A percentile compares a stretch with the other conserved stretches of the same genome.
phyloP scores from a whole-genome alignment of 2,113 vertebrate genomes.

The Natator depressus region DNA sequence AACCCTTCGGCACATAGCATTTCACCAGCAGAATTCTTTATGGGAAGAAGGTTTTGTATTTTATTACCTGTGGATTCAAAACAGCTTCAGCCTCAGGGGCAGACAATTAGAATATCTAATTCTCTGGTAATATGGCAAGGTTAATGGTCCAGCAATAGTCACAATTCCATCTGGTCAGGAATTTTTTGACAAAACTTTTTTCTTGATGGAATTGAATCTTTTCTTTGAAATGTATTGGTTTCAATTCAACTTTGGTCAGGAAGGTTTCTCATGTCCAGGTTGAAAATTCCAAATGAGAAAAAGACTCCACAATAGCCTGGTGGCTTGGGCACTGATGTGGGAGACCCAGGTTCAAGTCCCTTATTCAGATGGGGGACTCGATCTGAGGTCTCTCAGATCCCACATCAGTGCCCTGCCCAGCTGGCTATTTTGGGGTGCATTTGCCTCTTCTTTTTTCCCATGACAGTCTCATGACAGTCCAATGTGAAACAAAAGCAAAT shows the following conservation, averaged over 20 bases:
- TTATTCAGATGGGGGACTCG: no score
- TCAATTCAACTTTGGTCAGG: neutral
- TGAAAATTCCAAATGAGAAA: no score
- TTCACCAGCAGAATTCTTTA: constrained; percentile 9
- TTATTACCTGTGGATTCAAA: constrained; percentile 10
- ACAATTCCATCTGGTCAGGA: neutral
- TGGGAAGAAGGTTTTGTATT: fast-evolving
- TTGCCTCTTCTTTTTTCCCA: no score
- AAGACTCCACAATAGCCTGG: no score
- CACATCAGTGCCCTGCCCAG: no score
- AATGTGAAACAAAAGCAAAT: no score
- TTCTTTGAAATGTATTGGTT: neutral
- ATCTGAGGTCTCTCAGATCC: no score
- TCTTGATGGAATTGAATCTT: neutral
- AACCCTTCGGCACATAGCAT: neutral
- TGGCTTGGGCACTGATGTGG: no score
- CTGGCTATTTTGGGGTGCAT: no score
- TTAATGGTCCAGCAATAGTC: neutral
- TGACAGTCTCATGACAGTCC: no score
- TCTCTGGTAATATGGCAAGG: neutral
- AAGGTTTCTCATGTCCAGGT: no score
- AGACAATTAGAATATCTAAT: neutral
- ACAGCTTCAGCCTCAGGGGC: neutral
- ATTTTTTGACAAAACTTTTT: neutral
- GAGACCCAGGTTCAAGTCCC: no score